A percentile compares a stretch with the other conserved stretches of the same genome.
Conservation (phyloP, 2,797 vertebrate genomes). For the Chiloscyllium punctatum region DNA sequence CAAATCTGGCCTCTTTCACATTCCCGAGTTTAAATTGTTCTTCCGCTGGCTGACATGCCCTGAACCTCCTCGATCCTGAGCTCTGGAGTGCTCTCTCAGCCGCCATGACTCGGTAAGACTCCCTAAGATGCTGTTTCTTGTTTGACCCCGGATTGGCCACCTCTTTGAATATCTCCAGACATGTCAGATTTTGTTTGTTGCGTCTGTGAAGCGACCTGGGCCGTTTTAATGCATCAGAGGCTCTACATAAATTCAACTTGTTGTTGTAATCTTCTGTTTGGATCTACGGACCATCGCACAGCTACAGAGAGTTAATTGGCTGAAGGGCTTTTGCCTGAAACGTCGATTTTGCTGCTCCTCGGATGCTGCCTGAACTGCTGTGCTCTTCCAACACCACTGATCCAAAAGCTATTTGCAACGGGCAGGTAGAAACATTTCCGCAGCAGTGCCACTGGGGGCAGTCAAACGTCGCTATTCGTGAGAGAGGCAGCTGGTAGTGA, state of each 20-base stretch:
- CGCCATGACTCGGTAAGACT: no score
- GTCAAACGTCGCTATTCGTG: background rate
- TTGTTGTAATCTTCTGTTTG: background rate
- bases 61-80: background rate
- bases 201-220: background rate
- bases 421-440: background rate
- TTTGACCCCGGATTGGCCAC: background rate
- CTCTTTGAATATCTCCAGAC: background rate
- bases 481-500: background rate
- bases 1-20: background rate
- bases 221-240: no score
- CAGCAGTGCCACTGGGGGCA: background rate
- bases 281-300: no score
- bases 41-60: background rate
- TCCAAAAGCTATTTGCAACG: background rate
- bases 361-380: no score
- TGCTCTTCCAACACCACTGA: no score
- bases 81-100: background rate
- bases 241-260: background rate
- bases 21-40: background rate
- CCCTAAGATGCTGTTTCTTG: no score
- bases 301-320: background rate
- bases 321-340: no score
- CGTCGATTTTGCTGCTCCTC: no score
- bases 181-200: background rate